A percentile compares a stretch with the other conserved stretches of the same genome.
phyloP scores from a whole-genome alignment of 2,113 vertebrate genomes.

The Calidris pygmaea region DNA sequence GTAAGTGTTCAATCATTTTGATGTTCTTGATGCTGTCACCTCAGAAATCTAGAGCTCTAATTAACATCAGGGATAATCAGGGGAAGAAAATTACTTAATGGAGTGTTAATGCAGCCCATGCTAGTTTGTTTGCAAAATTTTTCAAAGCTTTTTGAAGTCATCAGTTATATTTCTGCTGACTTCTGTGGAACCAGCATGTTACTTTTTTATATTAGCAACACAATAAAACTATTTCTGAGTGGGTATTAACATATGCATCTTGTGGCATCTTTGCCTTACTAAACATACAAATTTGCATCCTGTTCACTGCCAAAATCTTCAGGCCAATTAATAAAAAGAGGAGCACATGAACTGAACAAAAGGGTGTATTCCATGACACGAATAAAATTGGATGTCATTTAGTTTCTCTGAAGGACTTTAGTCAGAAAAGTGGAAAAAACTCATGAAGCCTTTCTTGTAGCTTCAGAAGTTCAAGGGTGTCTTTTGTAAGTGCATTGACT shows the following conservation, averaged over 20 bases:
- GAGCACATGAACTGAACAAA: neutral
- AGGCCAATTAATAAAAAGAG: neutral
- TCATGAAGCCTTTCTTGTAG: neutral
- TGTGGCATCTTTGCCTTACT: neutral
- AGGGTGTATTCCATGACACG: neutral
- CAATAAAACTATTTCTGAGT: neutral
- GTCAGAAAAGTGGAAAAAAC: neutral
- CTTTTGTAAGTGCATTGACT: neutral
- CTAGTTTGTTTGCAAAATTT: neutral
- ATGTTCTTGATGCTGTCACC: neutral
- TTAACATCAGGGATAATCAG: neutral
- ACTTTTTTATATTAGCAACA: neutral
- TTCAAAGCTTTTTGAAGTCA: neutral
- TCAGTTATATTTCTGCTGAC: neutral
- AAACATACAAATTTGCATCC: neutral
- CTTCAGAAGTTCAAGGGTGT: neutral
- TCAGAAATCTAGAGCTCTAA: neutral
- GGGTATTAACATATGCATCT: neutral
- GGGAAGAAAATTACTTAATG: neutral
- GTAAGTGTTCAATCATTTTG: neutral
- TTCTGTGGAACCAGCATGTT: neutral
- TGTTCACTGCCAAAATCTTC: neutral
- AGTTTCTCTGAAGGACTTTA: conserved; percentile 1
- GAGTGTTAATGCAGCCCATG: neutral
- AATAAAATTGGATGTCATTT: neutral